Base-by-base conservation (phyloP, 30 jellyfish, hydroid and myxozoan genomes). In the Cassiopea andromeda region DNA sequence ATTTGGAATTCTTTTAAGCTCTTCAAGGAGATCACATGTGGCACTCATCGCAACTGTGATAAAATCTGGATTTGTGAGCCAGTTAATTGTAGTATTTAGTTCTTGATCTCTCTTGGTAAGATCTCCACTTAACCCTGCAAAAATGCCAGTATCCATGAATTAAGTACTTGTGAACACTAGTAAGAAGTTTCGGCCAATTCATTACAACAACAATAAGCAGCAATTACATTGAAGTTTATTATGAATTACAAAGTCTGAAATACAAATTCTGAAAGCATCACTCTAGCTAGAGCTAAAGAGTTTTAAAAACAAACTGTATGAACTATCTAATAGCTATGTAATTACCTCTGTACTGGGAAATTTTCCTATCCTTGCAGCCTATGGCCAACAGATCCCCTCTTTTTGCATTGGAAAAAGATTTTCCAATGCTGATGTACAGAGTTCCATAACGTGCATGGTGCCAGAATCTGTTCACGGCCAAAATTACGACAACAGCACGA, bases 401-500 rank as follows among this genome's bases (percentile, higher is more conserved):
- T 59, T 59, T 57, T 1, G 69, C 18, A 9, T 64, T 84, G 54
- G 77, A 43, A 3, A 73, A 7, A 27, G 50, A 15, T 3, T 49
- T 49, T 5, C 69, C 72, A 1, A 83, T 48, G 3, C 69, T 83
- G 60, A 83, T 14, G 45, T 69, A 43, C 38, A n/a, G 85, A 1
- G 66, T 17, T 58, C 75, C 83, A 83, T 19, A 83, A 10, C 46
- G 10, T 14, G 91, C 91, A 54, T 83, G 89, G 8, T 61, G 67
- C 43, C 47, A 17, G 60, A 92, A 70, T 73, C 98, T 57, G 54
- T 92, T 93, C 8, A 73, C 80, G 4, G 93, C 97, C 61, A 93
- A 60, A 64, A 93, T 92, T 0, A 84, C 97, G 48, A 93, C 66
- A 59, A 93, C 98, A 16, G 83, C 78, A 13, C 82, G 71, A n/a